Evolutionary conservation across 2,888 invertebrate genomes (phyloP), one percentile per base, ranked within the genome.

Genomic region (Perithous albicinctus): DNA sequence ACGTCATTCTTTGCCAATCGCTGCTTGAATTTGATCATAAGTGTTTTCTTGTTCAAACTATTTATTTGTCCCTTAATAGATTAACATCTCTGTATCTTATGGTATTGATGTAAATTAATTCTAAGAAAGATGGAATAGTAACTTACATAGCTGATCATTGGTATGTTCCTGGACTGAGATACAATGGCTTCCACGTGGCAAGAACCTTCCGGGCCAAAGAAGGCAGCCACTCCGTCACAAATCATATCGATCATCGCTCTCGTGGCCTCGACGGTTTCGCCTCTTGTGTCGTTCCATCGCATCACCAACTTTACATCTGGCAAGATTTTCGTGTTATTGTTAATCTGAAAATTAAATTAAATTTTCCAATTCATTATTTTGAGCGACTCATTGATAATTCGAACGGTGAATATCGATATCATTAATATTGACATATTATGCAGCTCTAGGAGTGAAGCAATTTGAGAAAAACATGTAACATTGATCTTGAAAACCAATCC

Each of bases 101-200:
- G 5, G 2, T 43, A 15, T n/a, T 1, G 5, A n/a, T 3, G 43
- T n/a, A 43, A 2, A 5, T 43, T 2, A 2, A 43, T 43, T 3
- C 3, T 23, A 51, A 23, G 10, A 48, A 18, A 48, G 12, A 51
- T 23, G 10, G 18, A 51, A 15, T 29, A 43, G 7, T 8, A 86
- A 96, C 98, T 96, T 94, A 99, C 99, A 93, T 98, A 98, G 91
- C 98, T 98, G 93, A 99, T 97, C 97, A 99, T 98, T 79, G 99
- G 98, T 90, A 98, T 95, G 94, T 99, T 98, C 92, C 97, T 95
- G 59, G 98, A 96, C 91, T 98, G 97, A 26, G 99, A 97, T 72
- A 99, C 96, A 88, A 97, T 97, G 72, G 99, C 98, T 93, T 99
- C 99, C n/a, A 98, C 97, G 90, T 96, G 95, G 93, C 99, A 99